phyloP scores from a whole-genome alignment of 2,113 vertebrate genomes.

The Paratilapia polleni region DNA sequence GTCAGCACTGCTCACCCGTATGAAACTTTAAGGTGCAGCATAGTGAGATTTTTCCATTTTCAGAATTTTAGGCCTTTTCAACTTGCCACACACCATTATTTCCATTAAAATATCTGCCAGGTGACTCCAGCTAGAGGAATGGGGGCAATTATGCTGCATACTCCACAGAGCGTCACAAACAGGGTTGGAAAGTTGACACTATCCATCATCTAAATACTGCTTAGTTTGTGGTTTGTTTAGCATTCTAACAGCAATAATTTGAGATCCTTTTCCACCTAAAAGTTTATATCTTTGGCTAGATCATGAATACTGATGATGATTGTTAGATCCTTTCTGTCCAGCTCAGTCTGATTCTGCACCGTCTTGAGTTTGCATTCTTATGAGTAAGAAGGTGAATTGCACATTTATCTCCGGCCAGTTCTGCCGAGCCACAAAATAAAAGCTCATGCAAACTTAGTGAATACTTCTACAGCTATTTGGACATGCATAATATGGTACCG shows the following conservation, averaged over 20 bases:
- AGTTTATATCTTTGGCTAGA: neutral
- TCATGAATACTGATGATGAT: slow-evolving; percentile 10
- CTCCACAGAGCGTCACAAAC: slow-evolving; percentile 21
- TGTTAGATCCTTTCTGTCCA: slow-evolving; percentile 1
- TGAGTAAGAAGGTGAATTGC: neutral
- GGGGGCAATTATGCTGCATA: slow-evolving; percentile 44
- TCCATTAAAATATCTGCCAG: slow-evolving; percentile 32
- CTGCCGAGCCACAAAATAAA: neutral
- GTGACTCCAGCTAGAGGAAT: slow-evolving; percentile 26
- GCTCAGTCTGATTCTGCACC: neutral
- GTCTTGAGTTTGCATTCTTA: neutral
- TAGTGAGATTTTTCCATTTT: slow-evolving; percentile 26
- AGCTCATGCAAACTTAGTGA: neutral
- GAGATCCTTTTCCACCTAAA: neutral
- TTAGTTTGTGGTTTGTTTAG: slow-evolving; percentile 37
- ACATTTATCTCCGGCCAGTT: neutral
- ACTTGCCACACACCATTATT: slow-evolving; percentile 45
- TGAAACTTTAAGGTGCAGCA: slow-evolving; percentile 9
- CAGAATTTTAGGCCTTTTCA: slow-evolving; percentile 16
- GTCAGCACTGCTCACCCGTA: neutral
- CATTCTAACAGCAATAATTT: slow-evolving; percentile 28
- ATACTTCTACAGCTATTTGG: neutral
- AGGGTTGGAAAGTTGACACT: slow-evolving; percentile 21
- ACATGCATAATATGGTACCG: rapidly evolving
- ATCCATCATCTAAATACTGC: slow-evolving; percentile 30